Base-by-base conservation (phyloP, 37 sponge, comb jelly and placozoan genomes). In the Spongia lamella region DNA sequence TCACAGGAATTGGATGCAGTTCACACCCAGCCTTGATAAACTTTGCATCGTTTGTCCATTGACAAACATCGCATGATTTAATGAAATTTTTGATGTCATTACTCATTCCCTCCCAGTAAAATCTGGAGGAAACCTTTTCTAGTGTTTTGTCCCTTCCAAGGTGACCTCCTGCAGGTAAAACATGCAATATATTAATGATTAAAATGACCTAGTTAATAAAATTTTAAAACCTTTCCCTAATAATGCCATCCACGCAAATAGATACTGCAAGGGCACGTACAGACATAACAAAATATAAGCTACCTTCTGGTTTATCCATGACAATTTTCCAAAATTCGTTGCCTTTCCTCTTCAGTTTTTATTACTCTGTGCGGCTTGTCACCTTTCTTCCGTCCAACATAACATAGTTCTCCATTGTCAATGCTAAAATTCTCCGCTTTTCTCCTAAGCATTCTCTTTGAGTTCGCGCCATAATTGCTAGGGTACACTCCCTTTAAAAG, bases 1-100 rank as follows among this genome's bases (percentile, higher is more conserved):
- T 63, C 1, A 80, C 61, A 24, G 70, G 60, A 31, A 80, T 80
- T 36, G 81, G 81, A 17, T 71, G 52, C 30, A 70, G 61, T 27
- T 58, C 32, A 56, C 72, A 65, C 27, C 22, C 32, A 3, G 54
- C 15, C 51, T 64, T 77, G 53, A 50, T 35, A 47, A 77, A 65
- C 31, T 77, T 65, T 9, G 51, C 64, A 63, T 63, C 78, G 49
- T 63, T 77, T 3, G 32, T 77, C 13, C 66, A 26, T 40, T 77
- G 78, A 36, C 64, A 77, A 66, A 37, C 49, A 3, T 77, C 78
- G 65, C 78, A 77, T 3, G 32, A 20, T 31, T 25, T 22, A 40
- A 77, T n/a, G n/a, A n/a, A n/a, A n/a, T n/a, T n/a, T n/a, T n/a
- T n/a, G n/a, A n/a, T n/a, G n/a, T n/a, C n/a, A n/a, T n/a, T n/a